Conservation (phyloP, 2,888 invertebrate species). For the Napeogenes inachia region DNA sequence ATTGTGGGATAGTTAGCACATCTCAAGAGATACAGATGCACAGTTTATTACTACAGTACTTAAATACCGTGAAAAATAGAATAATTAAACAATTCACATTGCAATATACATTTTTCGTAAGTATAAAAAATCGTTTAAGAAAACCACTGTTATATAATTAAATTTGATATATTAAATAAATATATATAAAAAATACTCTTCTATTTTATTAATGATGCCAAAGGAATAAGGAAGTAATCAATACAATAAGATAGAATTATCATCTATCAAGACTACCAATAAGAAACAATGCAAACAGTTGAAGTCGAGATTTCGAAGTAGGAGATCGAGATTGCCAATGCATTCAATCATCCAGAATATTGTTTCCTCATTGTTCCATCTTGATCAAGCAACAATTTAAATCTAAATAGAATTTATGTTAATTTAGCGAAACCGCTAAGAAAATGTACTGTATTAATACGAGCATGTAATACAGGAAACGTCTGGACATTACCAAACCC, state of each 20-base stretch:
- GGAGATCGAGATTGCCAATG: conserved; percentile 31
- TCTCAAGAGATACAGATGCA: background rate
- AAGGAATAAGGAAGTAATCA: conserved; percentile 28
- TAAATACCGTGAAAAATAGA: background rate
- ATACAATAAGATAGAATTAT: conserved; percentile 27
- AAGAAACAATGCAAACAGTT: conserved; percentile 32
- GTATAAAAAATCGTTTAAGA: too few species aligned
- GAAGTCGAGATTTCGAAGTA: conserved; percentile 27
- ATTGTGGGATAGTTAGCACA: background rate
- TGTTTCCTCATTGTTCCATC: conserved; percentile 47
- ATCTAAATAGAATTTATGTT: conserved; percentile 65
- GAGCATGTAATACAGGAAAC: conserved; percentile 70
- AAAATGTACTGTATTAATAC: conserved; percentile 57
- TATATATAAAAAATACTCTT: too few species aligned
- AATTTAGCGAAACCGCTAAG: conserved; percentile 57
- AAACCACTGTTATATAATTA: too few species aligned
- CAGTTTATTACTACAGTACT: background rate
- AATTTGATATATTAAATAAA: too few species aligned
- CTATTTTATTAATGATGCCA: background rate
- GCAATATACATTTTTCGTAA: too few species aligned
- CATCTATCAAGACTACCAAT: conserved; percentile 26
- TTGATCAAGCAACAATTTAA: conserved; percentile 46
- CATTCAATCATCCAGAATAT: conserved; percentile 40
- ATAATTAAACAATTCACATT: too few species aligned
- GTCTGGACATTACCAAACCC: conserved; percentile 63